Evolutionary conservation across 2,888 invertebrate genomes (phyloP).

Genomic region (Apamea epomidion): DNA sequence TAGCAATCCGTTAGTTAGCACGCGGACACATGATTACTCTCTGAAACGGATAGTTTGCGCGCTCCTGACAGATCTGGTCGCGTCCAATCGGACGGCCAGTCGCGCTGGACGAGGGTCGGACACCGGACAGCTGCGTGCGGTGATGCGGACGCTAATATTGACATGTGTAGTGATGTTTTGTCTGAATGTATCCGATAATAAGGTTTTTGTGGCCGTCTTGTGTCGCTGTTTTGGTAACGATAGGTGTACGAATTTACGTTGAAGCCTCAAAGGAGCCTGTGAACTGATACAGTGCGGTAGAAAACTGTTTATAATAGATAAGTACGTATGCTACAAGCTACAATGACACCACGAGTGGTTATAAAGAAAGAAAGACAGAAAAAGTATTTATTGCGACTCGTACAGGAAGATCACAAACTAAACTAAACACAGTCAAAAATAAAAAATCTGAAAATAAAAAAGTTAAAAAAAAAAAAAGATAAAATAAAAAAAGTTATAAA

Average conservation of each 20-base stretch:
- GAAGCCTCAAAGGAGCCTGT: neutral
- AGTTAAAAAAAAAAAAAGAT: too few relatives aligned
- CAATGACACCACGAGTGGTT: neutral
- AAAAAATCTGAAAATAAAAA: too few relatives aligned
- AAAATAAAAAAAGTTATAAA: too few relatives aligned
- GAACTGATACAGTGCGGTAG: neutral
- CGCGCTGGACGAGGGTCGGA: constrained; percentile 65
- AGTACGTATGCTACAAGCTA: neutral
- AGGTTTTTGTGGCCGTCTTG: constrained; percentile 11
- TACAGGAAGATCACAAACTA: too few relatives aligned
- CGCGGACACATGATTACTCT: constrained; percentile 61
- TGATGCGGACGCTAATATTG: constrained; percentile 57
- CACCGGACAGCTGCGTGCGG: constrained; percentile 38
- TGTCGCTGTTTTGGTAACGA: neutral
- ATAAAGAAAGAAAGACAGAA: too few relatives aligned
- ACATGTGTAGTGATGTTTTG: constrained; percentile 61
- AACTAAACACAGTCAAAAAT: too few relatives aligned
- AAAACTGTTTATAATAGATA: neutral
- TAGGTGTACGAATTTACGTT: neutral
- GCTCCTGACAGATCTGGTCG: constrained; percentile 62
- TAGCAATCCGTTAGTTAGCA: constrained; percentile 18
- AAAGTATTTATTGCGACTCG: too few relatives aligned
- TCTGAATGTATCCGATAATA: constrained; percentile 35
- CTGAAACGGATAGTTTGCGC: constrained; percentile 54
- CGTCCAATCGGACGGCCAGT: constrained; percentile 53